phyloP scores from a whole-genome alignment of 2,797 vertebrate species.

The Gallinago nigripennis region DNA sequence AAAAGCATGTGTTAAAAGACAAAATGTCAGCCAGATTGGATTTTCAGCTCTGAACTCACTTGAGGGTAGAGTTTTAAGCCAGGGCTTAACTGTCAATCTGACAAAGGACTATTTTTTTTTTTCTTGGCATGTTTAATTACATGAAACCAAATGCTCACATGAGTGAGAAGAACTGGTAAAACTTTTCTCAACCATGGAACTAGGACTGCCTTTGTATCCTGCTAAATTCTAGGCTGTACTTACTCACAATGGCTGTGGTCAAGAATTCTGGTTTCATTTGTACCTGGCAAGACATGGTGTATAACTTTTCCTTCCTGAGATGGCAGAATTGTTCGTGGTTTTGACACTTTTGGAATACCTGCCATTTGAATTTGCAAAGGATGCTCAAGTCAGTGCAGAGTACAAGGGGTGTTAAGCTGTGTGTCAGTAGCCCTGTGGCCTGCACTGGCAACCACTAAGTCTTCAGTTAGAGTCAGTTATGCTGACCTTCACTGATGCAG shows the following conservation, averaged over 20 bases:
- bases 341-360: not conserved
- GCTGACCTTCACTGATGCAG: not conserved
- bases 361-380: not conserved
- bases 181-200: not conserved
- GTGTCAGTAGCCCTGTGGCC: not conserved
- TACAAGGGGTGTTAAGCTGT: not conserved
- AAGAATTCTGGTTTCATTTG: not conserved
- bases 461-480: not conserved
- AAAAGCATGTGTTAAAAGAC: slow-evolving; percentile 11
- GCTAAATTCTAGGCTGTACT: not conserved
- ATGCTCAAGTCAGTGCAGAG: not conserved
- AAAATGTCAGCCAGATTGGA: slow-evolving; percentile 23
- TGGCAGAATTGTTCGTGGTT: not conserved
- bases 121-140: not conserved
- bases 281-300: not conserved
- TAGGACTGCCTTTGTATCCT: not conserved
- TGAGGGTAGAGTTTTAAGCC: slow-evolving; percentile 13
- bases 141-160: not conserved
- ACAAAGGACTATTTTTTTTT: not conserved
- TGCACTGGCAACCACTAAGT: not conserved
- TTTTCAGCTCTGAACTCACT: slow-evolving; percentile 21
- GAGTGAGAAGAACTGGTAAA: not conserved
- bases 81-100: not conserved
- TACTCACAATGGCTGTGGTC: not conserved
- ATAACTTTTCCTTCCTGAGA: not conserved